phyloP scores from a whole-genome alignment of 2,888 invertebrate genomes.

The Drosophila pegasa region DNA sequence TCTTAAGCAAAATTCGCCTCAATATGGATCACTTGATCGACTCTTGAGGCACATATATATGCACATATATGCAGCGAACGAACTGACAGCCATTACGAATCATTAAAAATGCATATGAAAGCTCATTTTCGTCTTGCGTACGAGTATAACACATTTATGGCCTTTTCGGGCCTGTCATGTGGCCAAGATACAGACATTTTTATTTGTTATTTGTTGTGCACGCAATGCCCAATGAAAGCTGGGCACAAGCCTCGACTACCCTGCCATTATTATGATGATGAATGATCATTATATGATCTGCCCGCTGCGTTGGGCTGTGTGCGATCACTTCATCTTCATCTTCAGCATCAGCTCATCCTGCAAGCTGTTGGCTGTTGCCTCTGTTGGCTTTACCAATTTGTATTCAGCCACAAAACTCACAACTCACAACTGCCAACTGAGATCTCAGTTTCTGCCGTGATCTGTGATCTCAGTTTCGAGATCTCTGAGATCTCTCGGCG shows the following conservation, averaged over 20 bases:
- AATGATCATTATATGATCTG: constrained; percentile 68
- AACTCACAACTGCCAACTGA: constrained; percentile 29
- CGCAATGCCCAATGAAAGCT: constrained; percentile 58
- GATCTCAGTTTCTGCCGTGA: constrained; percentile 23
- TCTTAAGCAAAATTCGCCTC: constrained; percentile 24
- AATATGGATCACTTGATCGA: constrained; percentile 47
- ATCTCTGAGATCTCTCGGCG: constrained; percentile 28
- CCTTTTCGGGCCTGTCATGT: constrained; percentile 53
- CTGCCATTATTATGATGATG: constrained; percentile 52
- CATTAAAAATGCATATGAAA: constrained; percentile 48
- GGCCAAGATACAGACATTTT: constrained; percentile 70
- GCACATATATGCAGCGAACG: neutral
- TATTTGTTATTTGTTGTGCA: constrained; percentile 65
- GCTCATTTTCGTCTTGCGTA: constrained; percentile 31
- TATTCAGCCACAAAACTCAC: constrained; percentile 45
- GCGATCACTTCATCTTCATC: constrained; percentile 54
- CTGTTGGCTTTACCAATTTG: constrained; percentile 74
- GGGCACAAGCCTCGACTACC: constrained; percentile 34
- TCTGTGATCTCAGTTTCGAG: constrained; percentile 22
- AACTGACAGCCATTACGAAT: constrained; percentile 64
- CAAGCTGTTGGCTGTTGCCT: constrained; percentile 43
- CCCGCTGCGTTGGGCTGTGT: constrained; percentile 52
- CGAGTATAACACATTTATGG: constrained; percentile 54
- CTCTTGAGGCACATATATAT: constrained; percentile 8
- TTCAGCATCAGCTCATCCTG: constrained; percentile 50